A percentile compares a stretch with the other conserved stretches of the same genome.
Evolutionary conservation across 2,113 vertebrate genomes (phyloP).

Genomic region (Rattus rattus): DNA sequence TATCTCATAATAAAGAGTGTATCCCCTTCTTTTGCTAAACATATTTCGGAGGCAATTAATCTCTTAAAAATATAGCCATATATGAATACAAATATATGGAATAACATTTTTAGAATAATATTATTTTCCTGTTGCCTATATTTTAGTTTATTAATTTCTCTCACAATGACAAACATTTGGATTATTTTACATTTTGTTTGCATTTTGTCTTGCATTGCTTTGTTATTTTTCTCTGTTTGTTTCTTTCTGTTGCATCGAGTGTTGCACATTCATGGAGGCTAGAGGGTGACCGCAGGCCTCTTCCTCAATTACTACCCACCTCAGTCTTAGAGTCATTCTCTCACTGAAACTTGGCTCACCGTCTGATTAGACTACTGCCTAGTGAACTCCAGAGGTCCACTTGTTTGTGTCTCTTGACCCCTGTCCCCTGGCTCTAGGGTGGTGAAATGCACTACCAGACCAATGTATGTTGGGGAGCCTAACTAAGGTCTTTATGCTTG

Average conservation of each 20-base stretch:
- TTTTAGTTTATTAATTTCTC: not conserved
- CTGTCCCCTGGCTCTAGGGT: not conserved
- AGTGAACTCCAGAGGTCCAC: not conserved
- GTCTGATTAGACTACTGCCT: no score
- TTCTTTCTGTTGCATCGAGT: not conserved
- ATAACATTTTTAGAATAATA: conserved; percentile 4
- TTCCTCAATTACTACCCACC: not conserved
- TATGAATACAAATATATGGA: not conserved
- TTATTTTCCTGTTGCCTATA: not conserved
- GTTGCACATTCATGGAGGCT: not conserved
- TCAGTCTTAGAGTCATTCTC: not conserved
- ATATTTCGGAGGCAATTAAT: conserved; percentile 25
- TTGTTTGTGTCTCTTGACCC: not conserved
- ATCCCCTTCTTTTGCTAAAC: not conserved
- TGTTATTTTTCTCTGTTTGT: not conserved
- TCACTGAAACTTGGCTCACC: not conserved
- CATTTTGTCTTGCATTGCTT: not conserved
- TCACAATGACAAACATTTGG: not conserved
- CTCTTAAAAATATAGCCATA: not conserved
- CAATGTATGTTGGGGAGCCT: no score
- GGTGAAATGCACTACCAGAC: not conserved
- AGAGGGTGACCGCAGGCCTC: not conserved
- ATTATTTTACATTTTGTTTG: not conserved
- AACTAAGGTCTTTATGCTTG: not conserved
- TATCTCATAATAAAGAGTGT: not conserved